Evolutionary conservation across 2,888 invertebrate genomes (phyloP).

Genomic region (Charanyca ferruginea): DNA sequence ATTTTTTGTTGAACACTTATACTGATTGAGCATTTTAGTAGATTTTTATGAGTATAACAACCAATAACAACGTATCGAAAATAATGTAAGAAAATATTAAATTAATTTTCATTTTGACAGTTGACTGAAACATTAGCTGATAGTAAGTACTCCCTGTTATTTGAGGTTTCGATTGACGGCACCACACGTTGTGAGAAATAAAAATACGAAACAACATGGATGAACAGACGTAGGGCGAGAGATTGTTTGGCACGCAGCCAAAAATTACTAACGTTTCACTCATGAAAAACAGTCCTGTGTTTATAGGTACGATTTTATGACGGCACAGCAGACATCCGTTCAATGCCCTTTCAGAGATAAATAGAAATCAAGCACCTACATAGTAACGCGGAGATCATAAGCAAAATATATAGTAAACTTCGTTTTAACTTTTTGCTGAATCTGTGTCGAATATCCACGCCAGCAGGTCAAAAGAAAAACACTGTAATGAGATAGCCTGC

Average conservation of each 20-base stretch:
- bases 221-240: slow-evolving; percentile 73
- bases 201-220: slow-evolving; percentile 76
- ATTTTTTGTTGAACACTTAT: background rate
- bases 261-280: slow-evolving; percentile 81
- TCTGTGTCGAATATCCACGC: background rate
- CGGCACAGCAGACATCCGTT: slow-evolving; percentile 62
- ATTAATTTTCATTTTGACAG: background rate
- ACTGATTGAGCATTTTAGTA: background rate
- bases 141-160: slow-evolving; percentile 65
- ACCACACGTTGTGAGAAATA: slow-evolving; percentile 81
- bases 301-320: slow-evolving; percentile 63
- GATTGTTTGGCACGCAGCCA: slow-evolving; percentile 82
- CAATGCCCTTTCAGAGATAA: slow-evolving; percentile 62
- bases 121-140: slow-evolving; percentile 14
- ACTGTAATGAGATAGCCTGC: background rate
- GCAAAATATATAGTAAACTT: background rate
- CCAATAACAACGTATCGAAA: background rate
- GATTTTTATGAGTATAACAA: background rate
- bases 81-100: background rate
- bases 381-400: slow-evolving; percentile 23
- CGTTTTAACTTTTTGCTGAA: slow-evolving; percentile 3
- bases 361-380: slow-evolving; percentile 23
- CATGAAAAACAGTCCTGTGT: slow-evolving; percentile 74
- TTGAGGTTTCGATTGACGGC: slow-evolving; percentile 76
- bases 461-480: slow-evolving; percentile 6